phyloP scores from a whole-genome alignment of 1,140 invertebrate species.

The Cryptotermes secundus region DNA sequence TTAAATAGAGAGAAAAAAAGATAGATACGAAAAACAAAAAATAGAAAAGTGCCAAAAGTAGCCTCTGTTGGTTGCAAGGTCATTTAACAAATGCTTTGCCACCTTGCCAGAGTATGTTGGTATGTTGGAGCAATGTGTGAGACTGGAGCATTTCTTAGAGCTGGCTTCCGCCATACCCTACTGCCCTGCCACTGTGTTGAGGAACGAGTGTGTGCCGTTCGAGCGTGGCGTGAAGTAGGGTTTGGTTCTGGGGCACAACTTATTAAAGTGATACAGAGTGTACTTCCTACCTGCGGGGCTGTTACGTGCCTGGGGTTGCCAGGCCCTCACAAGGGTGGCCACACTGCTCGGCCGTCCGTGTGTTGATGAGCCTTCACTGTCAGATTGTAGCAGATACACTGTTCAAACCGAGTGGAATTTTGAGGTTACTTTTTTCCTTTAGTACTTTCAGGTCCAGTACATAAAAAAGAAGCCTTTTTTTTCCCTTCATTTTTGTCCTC shows the following conservation, averaged over 20 bases:
- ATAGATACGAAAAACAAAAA: slow-evolving; percentile 3
- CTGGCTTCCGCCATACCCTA: not conserved
- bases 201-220: not conserved
- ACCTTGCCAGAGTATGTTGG: not conserved
- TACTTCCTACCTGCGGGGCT: not conserved
- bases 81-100: slow-evolving; percentile 16
- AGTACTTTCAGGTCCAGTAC: no score
- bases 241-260: not conserved
- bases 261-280: not conserved
- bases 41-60: not conserved
- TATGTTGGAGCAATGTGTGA: not conserved
- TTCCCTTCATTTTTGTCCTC: no score
- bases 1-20: slow-evolving; percentile 10
- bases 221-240: not conserved
- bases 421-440: no score
- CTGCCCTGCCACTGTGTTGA: not conserved
- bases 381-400: no score
- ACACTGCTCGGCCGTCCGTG: no score
- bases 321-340: not conserved
- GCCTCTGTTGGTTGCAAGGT: slow-evolving; percentile 17
- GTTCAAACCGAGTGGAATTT: no score
- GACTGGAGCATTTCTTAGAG: not conserved
- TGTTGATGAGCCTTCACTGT: no score
- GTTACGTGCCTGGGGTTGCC: not conserved
- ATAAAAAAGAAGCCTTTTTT: no score